Percentiles rank a stretch among this genome's conserved stretches.
Conservation (phyloP, 1,140 invertebrate species). For the Aphelinus certus region DNA sequence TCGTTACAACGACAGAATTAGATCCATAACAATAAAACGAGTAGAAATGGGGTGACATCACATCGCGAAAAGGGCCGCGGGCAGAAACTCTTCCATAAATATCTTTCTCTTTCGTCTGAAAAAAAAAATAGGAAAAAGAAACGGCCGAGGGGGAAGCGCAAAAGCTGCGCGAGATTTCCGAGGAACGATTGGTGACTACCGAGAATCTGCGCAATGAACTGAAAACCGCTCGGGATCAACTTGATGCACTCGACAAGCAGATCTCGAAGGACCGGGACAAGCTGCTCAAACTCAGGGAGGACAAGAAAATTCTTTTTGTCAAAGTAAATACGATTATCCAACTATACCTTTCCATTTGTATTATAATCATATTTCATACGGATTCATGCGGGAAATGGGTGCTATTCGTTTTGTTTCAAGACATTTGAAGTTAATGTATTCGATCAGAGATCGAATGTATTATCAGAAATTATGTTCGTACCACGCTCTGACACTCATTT, state of each 20-base stretch:
- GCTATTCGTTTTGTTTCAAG: too few species aligned
- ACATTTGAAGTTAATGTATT: too few species aligned
- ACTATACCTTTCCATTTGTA: too few species aligned
- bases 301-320: slow-evolving; percentile 60
- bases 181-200: slow-evolving; percentile 53
- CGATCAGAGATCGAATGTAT: too few species aligned
- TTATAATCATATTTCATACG: too few species aligned
- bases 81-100: slow-evolving; percentile 10
- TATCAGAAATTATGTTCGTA: too few species aligned
- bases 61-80: not conserved
- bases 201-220: slow-evolving; percentile 61
- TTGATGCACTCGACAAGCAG: slow-evolving; percentile 53
- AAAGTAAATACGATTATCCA: slow-evolving; percentile 50
- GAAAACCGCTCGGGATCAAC: slow-evolving; percentile 47
- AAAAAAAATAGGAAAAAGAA: slow-evolving; percentile 61
- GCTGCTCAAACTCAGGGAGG: slow-evolving; percentile 58
- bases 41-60: slow-evolving; percentile 24
- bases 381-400: too few species aligned
- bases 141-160: slow-evolving; percentile 60
- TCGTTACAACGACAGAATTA: slow-evolving; percentile 7
- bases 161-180: slow-evolving; percentile 53
- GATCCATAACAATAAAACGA: slow-evolving; percentile 4
- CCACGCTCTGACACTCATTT: too few species aligned
- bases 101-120: not conserved
- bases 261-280: slow-evolving; percentile 59